Conservation (phyloP, 2,888 invertebrate genomes). For the Melieria picta region DNA sequence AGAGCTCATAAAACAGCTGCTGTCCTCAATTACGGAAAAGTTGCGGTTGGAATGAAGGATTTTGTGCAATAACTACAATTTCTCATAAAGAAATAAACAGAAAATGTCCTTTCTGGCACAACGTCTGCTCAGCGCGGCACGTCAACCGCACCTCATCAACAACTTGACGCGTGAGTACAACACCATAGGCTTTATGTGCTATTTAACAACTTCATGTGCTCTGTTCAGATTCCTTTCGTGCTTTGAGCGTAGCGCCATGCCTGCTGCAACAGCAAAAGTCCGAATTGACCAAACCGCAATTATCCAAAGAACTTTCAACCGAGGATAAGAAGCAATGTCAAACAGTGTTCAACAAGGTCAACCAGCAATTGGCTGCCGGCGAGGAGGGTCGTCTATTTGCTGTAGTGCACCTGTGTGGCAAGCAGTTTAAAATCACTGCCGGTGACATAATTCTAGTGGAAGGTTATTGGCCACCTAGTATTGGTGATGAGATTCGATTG, state of each 20-base stretch:
- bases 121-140: slow-evolving; percentile 47
- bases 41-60: too few species aligned
- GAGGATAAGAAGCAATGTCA: slow-evolving; percentile 51
- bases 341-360: slow-evolving; percentile 54
- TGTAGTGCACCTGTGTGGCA: slow-evolving; percentile 81
- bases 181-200: too few species aligned
- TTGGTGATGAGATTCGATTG: slow-evolving; percentile 80
- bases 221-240: slow-evolving; percentile 51
- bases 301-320: slow-evolving; percentile 34
- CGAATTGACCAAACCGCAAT: background rate
- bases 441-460: slow-evolving; percentile 87
- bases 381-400: slow-evolving; percentile 72
- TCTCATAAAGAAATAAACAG: background rate
- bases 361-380: slow-evolving; percentile 51
- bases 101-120: slow-evolving; percentile 53
- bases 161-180: slow-evolving; percentile 47
- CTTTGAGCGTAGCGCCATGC: slow-evolving; percentile 50
- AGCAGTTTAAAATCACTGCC: slow-evolving; percentile 85
- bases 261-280: slow-evolving; percentile 45
- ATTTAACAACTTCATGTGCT: background rate
- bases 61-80: too few species aligned
- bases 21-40: too few species aligned
- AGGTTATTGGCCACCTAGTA: slow-evolving; percentile 84
- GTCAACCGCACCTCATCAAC: slow-evolving; percentile 43
- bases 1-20: too few species aligned